Base-by-base conservation (phyloP, 2,888 invertebrate genomes). In the Entomobrya multifasciata region DNA sequence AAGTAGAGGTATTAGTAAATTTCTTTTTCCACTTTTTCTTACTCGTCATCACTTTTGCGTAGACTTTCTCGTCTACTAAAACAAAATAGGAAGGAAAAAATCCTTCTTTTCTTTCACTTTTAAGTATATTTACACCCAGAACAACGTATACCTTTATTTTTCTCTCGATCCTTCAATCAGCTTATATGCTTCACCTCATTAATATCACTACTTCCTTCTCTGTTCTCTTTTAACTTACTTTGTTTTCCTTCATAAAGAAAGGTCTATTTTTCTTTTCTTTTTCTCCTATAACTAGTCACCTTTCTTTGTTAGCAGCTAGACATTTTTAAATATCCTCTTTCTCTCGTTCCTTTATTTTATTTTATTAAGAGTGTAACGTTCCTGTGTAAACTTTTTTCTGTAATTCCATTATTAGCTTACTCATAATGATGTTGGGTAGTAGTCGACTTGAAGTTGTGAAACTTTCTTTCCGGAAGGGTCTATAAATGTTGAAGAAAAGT, bases 361-460 rank as follows among this genome's bases (percentile, higher is more conserved):
- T 76, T 76, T 76, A 52, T 36, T 76, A 57, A 76, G 76, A 76
- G 41, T 57, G 27, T 57, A 76, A 57, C 55, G 41, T 78, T 20
- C 27, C 52, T 74, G 52, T 52, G 74, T 52, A 74, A 74, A 74
- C 74, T 78, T 62, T 44, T 62, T 49, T 36, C 62, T 62, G 52
- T 60, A 78, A 78, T 62, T 78, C 62, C 78, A 62, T 78, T 76
- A 67, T 67, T 74, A 74, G 74, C 74, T 74, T 74, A 52, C 52
- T 74, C 52, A 30, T 78, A 78, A 57, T 62, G 62, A 62, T 62
- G 78, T 60, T 78, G 62, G 76, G 57, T 44, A 44, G 70, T 3
- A 36, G 36, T 36, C 36, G 4, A 8, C 36, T 36, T 36, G 36
- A 78, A 78, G 78, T 78, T 78, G 60, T n/a, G 25, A 78, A 60